Evolutionary conservation across 2,888 invertebrate genomes (phyloP).

Genomic region (Philereme vetulata): DNA sequence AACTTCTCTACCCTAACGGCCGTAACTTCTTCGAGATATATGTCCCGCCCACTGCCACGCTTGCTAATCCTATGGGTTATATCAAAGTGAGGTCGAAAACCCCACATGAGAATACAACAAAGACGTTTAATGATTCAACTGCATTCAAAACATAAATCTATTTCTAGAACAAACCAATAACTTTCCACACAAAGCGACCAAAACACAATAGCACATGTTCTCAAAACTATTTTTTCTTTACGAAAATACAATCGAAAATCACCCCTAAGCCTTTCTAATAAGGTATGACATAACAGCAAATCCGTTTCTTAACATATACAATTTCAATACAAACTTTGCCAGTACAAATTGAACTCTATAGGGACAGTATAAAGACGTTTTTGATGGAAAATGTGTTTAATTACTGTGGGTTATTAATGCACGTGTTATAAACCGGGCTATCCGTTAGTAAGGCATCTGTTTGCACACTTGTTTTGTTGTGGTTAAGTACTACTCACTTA

Average conservation of each 20-base stretch:
- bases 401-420: constrained; percentile 12
- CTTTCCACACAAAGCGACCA: constrained; percentile 33
- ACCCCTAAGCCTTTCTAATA: neutral
- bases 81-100: neutral
- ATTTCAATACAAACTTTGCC: constrained; percentile 3
- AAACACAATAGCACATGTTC: constrained; percentile 28
- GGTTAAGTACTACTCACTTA: too few relatives aligned
- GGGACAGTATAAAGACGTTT: neutral
- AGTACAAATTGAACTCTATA: constrained; percentile 12
- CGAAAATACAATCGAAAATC: constrained; percentile 12
- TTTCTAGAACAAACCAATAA: constrained; percentile 34
- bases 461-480: constrained; percentile 7
- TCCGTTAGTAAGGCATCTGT: constrained; percentile 30
- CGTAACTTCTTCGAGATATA: too few relatives aligned
- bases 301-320: constrained; percentile 1
- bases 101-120: constrained; percentile 8
- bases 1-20: too few relatives aligned
- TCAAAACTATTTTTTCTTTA: neutral
- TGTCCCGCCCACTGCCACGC: too few relatives aligned
- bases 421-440: constrained; percentile 27
- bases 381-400: neutral
- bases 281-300: neutral
- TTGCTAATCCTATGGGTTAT: too few relatives aligned
- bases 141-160: constrained; percentile 32
- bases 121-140: constrained; percentile 29